Base-by-base conservation (phyloP, 2,888 invertebrate genomes). In the Acanthopleura granulata region DNA sequence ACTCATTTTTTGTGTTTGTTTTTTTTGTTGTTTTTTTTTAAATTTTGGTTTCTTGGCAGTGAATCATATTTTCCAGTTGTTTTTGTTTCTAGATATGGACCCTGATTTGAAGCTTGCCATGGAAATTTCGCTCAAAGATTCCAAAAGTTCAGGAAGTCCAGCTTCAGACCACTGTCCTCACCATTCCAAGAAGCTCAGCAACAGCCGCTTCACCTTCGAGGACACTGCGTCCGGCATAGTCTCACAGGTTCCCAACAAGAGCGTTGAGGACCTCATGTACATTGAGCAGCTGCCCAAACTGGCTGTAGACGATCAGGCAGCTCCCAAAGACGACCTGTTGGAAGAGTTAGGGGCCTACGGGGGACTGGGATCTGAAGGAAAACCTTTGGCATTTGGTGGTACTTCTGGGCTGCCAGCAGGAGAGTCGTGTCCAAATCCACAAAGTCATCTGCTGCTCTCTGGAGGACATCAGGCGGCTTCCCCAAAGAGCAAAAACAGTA, bases 201-300 rank as follows among this genome's bases (percentile, higher is more conserved):
- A 72, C 57, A 78, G 82, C 61, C 79, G 84, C 51, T 82, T 25
- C n/a, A 57, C 6, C 62, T 62, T 81, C 74, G 85, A 84, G 70
- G 85, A 86, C 75, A 80, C 77, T 51, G 78, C 79, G 61, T 85
- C 88, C 12, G 85, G 83, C 0, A 77, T 87, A 66, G 87, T 87
- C 18, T 83, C 83, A 69, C 77, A 87, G 27, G 86, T 87, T 69
- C 87, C 86, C 29, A 88, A 87, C 77, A 85, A 84, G 75, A 86
- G 86, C 77, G 86, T 88, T 16, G 87, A 86, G 78, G 87, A 88
- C 62, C 77, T 85, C 30, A 81, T 82, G 74, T 82, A 84, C 72
- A 76, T 81, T 72, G 25, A 72, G 29, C 57, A 57, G 57, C 71
- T 50, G 62, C 76, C 77, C 50, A 70, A 75, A 16, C 72, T 74